Evolutionary conservation across 2,797 vertebrate species (phyloP).

Genomic region (Lemur catta): DNA sequence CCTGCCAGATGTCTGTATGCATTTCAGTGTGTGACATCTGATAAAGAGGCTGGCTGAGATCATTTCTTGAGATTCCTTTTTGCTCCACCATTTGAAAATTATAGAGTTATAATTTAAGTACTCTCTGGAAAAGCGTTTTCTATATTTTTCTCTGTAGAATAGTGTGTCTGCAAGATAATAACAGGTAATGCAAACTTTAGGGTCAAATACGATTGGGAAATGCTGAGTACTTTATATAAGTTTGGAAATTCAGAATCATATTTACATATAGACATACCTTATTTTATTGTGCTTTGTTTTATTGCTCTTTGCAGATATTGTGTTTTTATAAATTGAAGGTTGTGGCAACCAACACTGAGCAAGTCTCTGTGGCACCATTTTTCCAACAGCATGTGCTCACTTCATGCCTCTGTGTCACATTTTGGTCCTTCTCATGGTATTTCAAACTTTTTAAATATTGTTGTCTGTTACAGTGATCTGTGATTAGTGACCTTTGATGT

Average conservation of each 20-base stretch:
- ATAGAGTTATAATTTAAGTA: background rate
- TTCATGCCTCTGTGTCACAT: background rate
- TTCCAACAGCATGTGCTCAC: too few relatives aligned
- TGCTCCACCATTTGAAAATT: background rate
- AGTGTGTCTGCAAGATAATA: background rate
- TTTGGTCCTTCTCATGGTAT: background rate
- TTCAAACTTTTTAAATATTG: background rate
- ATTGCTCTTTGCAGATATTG: background rate
- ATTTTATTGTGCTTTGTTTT: background rate
- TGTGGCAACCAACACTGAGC: too few relatives aligned
- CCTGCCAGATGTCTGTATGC: background rate
- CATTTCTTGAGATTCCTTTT: constrained; percentile 26
- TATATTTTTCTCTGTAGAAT: background rate
- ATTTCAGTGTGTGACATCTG: background rate
- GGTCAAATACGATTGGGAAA: background rate
- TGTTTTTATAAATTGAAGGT: background rate
- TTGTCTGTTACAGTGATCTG: background rate
- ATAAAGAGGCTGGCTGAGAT: background rate
- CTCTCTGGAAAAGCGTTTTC: background rate
- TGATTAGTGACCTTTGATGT: background rate
- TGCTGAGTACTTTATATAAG: background rate
- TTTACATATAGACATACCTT: background rate
- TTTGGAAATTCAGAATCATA: background rate
- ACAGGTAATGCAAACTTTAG: background rate
- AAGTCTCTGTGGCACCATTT: too few relatives aligned